Percentiles rank a stretch among this genome's conserved stretches.
phyloP scores from a whole-genome alignment of 2,888 invertebrate species.

The Mycalesis mineus region DNA sequence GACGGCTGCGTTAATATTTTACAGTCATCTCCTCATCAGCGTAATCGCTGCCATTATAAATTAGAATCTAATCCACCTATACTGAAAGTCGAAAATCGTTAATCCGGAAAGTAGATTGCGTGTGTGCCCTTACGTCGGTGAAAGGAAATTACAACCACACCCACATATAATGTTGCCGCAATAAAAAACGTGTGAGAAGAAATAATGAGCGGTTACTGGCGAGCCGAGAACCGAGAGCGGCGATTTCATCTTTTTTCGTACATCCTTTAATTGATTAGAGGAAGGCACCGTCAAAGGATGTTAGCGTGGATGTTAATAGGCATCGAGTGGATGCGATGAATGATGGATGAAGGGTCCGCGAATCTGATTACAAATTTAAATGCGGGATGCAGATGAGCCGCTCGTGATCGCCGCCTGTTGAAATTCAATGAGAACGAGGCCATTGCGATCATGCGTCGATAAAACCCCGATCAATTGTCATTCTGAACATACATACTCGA shows the following conservation, averaged over 20 bases:
- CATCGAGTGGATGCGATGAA: conserved; percentile 46
- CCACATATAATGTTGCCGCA: conserved; percentile 78
- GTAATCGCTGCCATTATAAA: conserved; percentile 33
- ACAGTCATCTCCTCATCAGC: conserved; percentile 72
- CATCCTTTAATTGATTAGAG: conserved; percentile 71
- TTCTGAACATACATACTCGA: conserved; percentile 20
- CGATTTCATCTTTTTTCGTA: conserved; percentile 61
- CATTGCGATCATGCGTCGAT: conserved; percentile 51
- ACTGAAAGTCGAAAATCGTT: conserved; percentile 39
- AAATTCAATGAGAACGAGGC: conserved; percentile 57
- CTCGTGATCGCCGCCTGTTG: conserved; percentile 43
- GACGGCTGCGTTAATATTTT: conserved; percentile 73
- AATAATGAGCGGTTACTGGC: conserved; percentile 78
- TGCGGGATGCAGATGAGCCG: conserved; percentile 61
- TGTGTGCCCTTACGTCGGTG: conserved; percentile 79
- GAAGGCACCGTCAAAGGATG: conserved; percentile 50
- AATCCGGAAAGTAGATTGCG: conserved; percentile 52
- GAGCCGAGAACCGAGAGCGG: conserved; percentile 56
- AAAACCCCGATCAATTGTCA: conserved; percentile 27
- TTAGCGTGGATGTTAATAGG: conserved; percentile 35
- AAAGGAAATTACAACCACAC: conserved; percentile 79
- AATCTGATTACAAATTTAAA: conserved; percentile 70
- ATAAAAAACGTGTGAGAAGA: conserved; percentile 78
- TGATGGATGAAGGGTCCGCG: conserved; percentile 66
- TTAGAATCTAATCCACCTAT: conserved; percentile 22